A percentile compares a stretch with the other conserved stretches of the same genome.
These are phyloP conservation scores for Ectemnius cavifrons DNA, from an alignment of 2,888 invertebrate species.

Conservation along the genomic window DNA sequence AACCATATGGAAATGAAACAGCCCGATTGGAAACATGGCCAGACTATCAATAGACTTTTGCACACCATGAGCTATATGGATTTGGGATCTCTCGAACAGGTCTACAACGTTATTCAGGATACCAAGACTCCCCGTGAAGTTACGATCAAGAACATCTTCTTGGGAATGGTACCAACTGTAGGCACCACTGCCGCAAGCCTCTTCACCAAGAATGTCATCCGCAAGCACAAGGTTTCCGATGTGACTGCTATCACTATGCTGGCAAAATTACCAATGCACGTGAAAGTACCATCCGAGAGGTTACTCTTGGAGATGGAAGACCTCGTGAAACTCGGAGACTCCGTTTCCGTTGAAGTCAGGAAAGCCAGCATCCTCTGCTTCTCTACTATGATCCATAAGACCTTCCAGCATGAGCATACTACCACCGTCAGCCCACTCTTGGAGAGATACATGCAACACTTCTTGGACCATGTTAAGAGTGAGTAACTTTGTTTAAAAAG, in stretches of 20 bases:
- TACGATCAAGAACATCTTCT: constrained; percentile 72
- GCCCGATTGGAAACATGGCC: constrained; percentile 71
- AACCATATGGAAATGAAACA: constrained; percentile 69
- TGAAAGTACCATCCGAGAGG: constrained; percentile 75
- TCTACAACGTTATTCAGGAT: constrained; percentile 58
- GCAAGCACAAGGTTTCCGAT: constrained; percentile 69
- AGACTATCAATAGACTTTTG: constrained; percentile 72
- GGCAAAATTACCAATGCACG: constrained; percentile 75
- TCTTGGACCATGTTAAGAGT: constrained; percentile 71
- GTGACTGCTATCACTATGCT: constrained; percentile 72
- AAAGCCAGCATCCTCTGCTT: constrained; percentile 77
- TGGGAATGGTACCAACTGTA: constrained; percentile 78
- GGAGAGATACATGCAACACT: constrained; percentile 68
- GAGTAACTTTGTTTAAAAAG: constrained; percentile 20
- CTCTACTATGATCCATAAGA: constrained; percentile 76
- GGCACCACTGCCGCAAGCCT: constrained; percentile 77
- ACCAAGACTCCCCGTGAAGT: constrained; percentile 49
- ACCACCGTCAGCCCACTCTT: constrained; percentile 45
- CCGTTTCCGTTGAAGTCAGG: constrained; percentile 62
- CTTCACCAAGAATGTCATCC: constrained; percentile 75
- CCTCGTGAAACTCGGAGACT: constrained; percentile 64
- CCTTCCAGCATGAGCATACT: constrained; percentile 53
- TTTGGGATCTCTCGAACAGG: constrained; percentile 65
- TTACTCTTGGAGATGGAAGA: constrained; percentile 73
- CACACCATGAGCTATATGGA: constrained; percentile 70